Conservation (phyloP, 2,113 vertebrate genomes). For the Grammomys dolichurus region DNA sequence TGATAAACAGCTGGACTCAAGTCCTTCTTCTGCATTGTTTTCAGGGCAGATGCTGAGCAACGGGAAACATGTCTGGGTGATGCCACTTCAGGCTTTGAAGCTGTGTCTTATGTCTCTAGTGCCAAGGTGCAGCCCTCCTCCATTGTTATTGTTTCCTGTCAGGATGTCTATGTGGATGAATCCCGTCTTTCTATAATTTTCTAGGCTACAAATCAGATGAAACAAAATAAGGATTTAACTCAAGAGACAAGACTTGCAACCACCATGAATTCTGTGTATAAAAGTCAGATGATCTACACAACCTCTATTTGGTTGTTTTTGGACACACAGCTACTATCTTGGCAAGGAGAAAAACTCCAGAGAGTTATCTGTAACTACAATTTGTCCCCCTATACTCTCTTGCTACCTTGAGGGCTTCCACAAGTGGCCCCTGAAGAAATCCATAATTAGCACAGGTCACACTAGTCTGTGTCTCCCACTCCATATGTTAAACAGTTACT, state of each 20-base stretch:
- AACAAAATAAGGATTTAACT: neutral
- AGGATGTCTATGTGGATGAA: neutral
- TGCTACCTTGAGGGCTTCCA: neutral
- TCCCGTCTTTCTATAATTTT: neutral
- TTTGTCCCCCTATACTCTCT: too few relatives aligned
- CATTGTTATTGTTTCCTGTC: neutral
- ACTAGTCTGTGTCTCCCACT: accelerated
- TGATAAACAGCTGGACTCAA: accelerated
- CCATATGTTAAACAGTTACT: neutral
- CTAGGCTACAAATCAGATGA: constrained; percentile 8
- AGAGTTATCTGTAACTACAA: neutral
- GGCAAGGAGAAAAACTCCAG: neutral
- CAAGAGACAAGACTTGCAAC: neutral
- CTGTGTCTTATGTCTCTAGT: neutral
- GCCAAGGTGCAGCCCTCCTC: too few relatives aligned
- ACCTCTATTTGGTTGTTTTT: too few relatives aligned
- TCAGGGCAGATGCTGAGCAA: neutral
- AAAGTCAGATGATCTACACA: neutral
- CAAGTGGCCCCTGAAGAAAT: neutral
- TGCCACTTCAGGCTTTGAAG: too few relatives aligned
- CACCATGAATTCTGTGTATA: accelerated
- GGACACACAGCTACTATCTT: neutral
- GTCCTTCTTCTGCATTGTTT: neutral
- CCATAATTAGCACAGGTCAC: too few relatives aligned
- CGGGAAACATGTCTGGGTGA: neutral